Evolutionary conservation across 92 coral and sea anemone genomes (phyloP).

Genomic region (Palythoa heliodiscus): DNA sequence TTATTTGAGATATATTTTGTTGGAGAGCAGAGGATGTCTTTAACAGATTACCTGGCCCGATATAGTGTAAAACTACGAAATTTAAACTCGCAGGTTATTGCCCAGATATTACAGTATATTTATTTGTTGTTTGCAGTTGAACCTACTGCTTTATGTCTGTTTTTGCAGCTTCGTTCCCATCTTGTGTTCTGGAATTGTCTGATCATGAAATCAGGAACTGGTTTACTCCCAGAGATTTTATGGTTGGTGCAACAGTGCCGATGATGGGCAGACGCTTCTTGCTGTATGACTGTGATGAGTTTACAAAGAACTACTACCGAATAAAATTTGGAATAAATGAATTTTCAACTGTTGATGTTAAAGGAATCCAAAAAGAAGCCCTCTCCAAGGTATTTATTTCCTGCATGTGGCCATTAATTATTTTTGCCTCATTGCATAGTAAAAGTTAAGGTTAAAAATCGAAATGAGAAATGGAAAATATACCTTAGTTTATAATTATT

Average conservation of each 20-base stretch:
- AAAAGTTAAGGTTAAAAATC: too few species aligned
- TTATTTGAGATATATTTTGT: too few species aligned
- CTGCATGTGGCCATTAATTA: not conserved
- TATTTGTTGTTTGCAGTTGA: not conserved
- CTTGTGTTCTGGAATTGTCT: constrained; percentile 90
- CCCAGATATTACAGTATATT: not conserved
- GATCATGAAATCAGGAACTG: constrained; percentile 97
- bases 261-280: constrained; percentile 92
- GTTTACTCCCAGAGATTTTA: constrained; percentile 94
- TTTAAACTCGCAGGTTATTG: too few species aligned
- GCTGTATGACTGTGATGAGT: constrained; percentile 91
- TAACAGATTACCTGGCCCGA: too few species aligned
- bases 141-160: not conserved
- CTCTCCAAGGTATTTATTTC: constrained; percentile 64
- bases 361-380: constrained; percentile 67
- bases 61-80: too few species aligned
- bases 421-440: too few species aligned
- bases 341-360: constrained; percentile 80
- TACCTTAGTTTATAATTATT: too few species aligned
- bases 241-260: constrained; percentile 89
- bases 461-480: too few species aligned
- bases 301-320: constrained; percentile 89
- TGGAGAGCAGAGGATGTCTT: too few species aligned
- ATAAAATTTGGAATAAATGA: constrained; percentile 77
- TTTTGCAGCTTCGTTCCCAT: constrained; percentile 88